Evolutionary conservation across 2,888 invertebrate genomes (phyloP), one percentile per base, ranked within the genome.

Genomic region (Drosophila infuscata): DNA sequence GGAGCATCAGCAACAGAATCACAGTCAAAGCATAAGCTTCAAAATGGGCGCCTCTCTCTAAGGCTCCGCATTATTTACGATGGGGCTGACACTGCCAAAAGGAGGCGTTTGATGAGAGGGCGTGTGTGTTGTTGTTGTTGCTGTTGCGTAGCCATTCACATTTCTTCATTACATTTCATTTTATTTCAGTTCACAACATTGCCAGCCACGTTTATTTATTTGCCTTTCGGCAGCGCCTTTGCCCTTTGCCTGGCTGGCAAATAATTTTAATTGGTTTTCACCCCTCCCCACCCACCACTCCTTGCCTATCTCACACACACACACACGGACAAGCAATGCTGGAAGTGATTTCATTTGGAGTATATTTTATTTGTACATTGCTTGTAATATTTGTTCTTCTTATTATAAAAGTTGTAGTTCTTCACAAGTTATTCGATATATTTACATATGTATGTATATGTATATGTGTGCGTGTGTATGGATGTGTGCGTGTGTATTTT

Each of bases 51-150:
- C 78, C 83, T 83, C 69, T 74, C 74, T 87, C 89, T 89, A 87
- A 84, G 88, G 88, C 74, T 49, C 84, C 88, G 84, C 82, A 84
- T 89, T 89, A 84, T 84, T 87, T 89, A 89, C 84, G 84, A 89
- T 73, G 70, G 46, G 64, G 51, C 81, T 80, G 78, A 72, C 81
- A 72, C 61, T 62, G 72, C 81, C 78, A 59, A 81, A 81, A 76
- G 32, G 52, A 62, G 67, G 72, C 58, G 65, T 35, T 60, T 62
- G 76, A 75, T 76, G 65, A 63, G 66, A 46, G 57, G 62, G 25
- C 61, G 48, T 57, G 38, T 43, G 29, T 48, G 33, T 25, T 25
- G 49, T 36, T 38, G 60, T 43, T 51, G 41, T 32, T 49, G 61
- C 36, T 61, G 58, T 56, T 78, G 80, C 80, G 78, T 72, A 68